Evolutionary conservation across 1,140 invertebrate species (phyloP).

Genomic region (Araneus ventricosus): DNA sequence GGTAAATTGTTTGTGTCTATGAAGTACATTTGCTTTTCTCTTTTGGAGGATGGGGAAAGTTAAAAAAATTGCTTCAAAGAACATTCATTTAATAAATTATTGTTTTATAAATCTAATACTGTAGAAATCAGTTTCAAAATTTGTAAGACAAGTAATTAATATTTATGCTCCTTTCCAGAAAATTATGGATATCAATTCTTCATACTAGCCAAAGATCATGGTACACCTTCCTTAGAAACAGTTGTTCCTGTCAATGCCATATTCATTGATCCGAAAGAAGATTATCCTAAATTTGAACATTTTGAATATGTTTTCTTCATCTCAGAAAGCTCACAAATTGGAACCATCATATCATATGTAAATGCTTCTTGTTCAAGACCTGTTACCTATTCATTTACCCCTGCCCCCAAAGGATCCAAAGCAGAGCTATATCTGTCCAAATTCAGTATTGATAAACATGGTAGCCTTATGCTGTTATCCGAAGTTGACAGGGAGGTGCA

Average conservation of each 20-base stretch:
- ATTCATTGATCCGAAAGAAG: slow-evolving; percentile 86
- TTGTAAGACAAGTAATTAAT: not conserved
- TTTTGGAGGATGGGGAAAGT: too few relatives aligned
- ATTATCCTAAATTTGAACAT: slow-evolving; percentile 87
- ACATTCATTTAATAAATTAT: too few relatives aligned
- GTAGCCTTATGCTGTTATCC: slow-evolving; percentile 86
- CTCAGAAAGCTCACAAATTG: slow-evolving; percentile 87
- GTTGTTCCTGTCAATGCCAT: slow-evolving; percentile 90
- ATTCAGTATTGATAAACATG: slow-evolving; percentile 87
- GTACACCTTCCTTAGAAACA: slow-evolving; percentile 85
- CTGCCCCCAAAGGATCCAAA: slow-evolving; percentile 74
- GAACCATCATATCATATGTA: slow-evolving; percentile 79
- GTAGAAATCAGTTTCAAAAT: too few relatives aligned
- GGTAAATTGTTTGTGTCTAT: too few relatives aligned
- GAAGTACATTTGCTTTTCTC: too few relatives aligned
- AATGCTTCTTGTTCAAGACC: slow-evolving; percentile 77
- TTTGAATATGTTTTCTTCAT: slow-evolving; percentile 88
- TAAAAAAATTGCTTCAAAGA: too few relatives aligned
- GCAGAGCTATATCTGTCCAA: slow-evolving; percentile 78
- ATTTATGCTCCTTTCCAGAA: slow-evolving; percentile 82
- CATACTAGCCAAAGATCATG: slow-evolving; percentile 90
- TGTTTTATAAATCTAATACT: too few relatives aligned
- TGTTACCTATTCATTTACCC: slow-evolving; percentile 75
- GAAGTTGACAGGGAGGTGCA: slow-evolving; percentile 89
- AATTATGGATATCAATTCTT: slow-evolving; percentile 93